These are phyloP conservation scores for Tyrophagus putrescentiae DNA, from an alignment of 1,140 invertebrate genomes.

Conservation along the genomic window DNA sequence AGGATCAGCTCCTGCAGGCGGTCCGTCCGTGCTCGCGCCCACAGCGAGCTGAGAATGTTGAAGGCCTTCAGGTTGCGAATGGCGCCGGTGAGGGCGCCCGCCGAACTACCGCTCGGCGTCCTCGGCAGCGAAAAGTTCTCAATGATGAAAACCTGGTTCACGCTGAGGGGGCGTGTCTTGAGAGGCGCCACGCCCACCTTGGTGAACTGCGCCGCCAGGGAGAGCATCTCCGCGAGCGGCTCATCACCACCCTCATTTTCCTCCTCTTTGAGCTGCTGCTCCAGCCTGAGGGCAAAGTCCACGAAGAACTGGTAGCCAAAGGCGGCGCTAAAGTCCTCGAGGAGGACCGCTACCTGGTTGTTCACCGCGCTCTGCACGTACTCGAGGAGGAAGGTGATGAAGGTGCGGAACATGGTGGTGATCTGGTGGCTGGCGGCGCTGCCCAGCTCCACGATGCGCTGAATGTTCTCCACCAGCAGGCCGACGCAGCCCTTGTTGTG, in stretches of 20 bases:
- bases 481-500: constrained; percentile 79
- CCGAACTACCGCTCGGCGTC: constrained; percentile 47
- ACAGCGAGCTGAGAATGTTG: constrained; percentile 82
- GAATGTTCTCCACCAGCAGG: constrained; percentile 92
- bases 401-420: constrained; percentile 93
- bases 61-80: constrained; percentile 89
- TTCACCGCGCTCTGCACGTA: not conserved
- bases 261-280: not conserved
- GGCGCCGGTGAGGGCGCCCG: too few species aligned
- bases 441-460: constrained; percentile 59
- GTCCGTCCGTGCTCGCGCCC: constrained; percentile 54
- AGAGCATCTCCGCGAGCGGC: not conserved
- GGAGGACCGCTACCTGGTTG: constrained; percentile 40
- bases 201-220: constrained; percentile 1
- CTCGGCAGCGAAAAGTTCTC: constrained; percentile 79
- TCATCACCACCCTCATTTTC: not conserved
- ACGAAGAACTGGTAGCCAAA: constrained; percentile 72
- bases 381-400: constrained; percentile 95
- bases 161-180: constrained; percentile 19
- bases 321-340: constrained; percentile 86
- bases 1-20: constrained; percentile 73
- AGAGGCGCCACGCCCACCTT: constrained; percentile 19
- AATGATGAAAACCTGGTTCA: constrained; percentile 57
- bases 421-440: constrained; percentile 66
- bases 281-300: constrained; percentile 20